These are phyloP conservation scores for Imbricaverruca yamaguchii DNA, from an alignment of 2,888 invertebrate genomes.

Conservation along the genomic window DNA sequence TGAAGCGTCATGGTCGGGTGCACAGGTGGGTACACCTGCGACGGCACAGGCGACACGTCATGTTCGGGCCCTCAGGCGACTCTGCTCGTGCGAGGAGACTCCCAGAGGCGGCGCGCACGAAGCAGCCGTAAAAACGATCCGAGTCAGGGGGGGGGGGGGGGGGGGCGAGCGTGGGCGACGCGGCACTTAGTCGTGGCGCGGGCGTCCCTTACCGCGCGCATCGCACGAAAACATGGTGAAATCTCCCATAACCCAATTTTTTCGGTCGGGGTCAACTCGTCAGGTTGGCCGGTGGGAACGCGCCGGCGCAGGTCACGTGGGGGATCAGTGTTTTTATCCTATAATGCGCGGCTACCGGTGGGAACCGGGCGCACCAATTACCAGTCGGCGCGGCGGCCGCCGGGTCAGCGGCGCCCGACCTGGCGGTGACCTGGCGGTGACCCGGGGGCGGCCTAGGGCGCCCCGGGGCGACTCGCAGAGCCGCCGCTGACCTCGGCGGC, in stretches of 20 bases:
- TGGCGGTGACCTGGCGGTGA: neutral
- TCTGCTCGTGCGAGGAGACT: too few relatives aligned
- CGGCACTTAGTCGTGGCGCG: neutral
- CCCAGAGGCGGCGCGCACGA: neutral
- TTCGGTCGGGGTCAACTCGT: slow-evolving; percentile 1
- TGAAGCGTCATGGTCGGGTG: too few relatives aligned
- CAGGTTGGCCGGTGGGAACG: neutral
- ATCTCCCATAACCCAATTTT: slow-evolving; percentile 22
- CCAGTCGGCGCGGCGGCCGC: neutral
- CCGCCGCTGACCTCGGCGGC: neutral
- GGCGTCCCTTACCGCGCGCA: neutral
- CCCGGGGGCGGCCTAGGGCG: neutral
- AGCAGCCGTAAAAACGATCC: neutral
- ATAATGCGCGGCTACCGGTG: slow-evolving; percentile 17
- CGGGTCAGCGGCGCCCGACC: neutral
- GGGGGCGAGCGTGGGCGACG: neutral
- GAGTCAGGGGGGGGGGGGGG: neutral
- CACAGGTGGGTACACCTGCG: too few relatives aligned
- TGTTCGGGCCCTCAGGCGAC: too few relatives aligned
- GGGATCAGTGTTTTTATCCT: slow-evolving; percentile 19
- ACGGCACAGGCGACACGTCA: too few relatives aligned
- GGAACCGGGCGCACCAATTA: neutral
- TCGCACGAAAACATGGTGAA: slow-evolving; percentile 20
- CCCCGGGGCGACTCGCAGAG: neutral
- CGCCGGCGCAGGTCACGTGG: neutral